Evolutionary conservation across 2,113 vertebrate genomes (phyloP).

Genomic region (Takifugu bimaculatus): DNA sequence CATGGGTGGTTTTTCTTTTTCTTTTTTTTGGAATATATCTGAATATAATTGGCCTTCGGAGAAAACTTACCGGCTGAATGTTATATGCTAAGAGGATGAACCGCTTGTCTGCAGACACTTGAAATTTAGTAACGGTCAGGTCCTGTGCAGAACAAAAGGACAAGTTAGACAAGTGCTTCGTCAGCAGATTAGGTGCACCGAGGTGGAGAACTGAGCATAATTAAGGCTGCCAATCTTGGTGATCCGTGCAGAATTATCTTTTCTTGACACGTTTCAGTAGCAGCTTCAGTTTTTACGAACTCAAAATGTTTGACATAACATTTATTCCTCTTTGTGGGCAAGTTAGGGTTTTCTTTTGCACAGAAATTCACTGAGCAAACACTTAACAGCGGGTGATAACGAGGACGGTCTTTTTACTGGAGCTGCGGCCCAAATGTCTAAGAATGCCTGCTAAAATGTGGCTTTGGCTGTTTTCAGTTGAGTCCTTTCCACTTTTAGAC

Average conservation of each 20-base stretch:
- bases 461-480: too few species aligned
- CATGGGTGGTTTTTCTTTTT: slow-evolving; percentile 7
- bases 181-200: neutral
- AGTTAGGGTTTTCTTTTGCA: neutral
- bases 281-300: neutral
- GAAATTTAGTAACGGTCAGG: slow-evolving; percentile 58
- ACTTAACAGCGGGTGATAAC: too few species aligned
- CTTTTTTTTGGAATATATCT: slow-evolving; percentile 7
- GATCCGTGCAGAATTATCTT: neutral
- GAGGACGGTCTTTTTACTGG: too few species aligned
- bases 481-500: too few species aligned
- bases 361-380: too few species aligned
- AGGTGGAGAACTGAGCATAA: neutral
- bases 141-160: slow-evolving; percentile 37
- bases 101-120: slow-evolving; percentile 76
- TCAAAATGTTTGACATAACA: neutral
- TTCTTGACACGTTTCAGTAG: neutral
- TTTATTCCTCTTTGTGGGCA: neutral
- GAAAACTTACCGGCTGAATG: slow-evolving; percentile 70
- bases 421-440: too few species aligned
- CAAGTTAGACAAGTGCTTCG: neutral
- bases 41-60: slow-evolving; percentile 1
- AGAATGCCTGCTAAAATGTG: too few species aligned
- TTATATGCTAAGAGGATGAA: slow-evolving; percentile 75
- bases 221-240: too few species aligned